phyloP scores from a whole-genome alignment of 2,888 invertebrate genomes.

The Thyatira batis region DNA sequence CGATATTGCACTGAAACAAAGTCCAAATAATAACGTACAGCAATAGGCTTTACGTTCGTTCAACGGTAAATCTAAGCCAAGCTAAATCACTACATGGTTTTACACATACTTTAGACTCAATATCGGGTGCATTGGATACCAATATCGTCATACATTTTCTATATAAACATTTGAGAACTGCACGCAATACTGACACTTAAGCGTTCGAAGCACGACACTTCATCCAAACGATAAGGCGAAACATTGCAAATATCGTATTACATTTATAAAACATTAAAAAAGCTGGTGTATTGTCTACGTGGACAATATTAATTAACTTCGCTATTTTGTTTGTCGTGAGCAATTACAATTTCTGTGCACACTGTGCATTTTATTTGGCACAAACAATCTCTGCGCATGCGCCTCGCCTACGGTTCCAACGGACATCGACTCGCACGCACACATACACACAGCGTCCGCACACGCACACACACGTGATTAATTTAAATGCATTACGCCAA shows the following conservation, averaged over 20 bases:
- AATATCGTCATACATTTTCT: not conserved
- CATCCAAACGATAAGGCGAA: slow-evolving; percentile 29
- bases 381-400: slow-evolving; percentile 46
- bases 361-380: slow-evolving; percentile 67
- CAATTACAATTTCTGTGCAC: slow-evolving; percentile 48
- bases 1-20: slow-evolving; percentile 9
- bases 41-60: slow-evolving; percentile 41
- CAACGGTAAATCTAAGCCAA: slow-evolving; percentile 28
- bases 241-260: slow-evolving; percentile 22
- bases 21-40: slow-evolving; percentile 29
- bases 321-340: slow-evolving; percentile 33
- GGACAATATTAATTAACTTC: not conserved
- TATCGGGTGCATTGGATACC: not conserved
- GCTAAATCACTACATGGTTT: slow-evolving; percentile 22
- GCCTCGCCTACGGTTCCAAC: slow-evolving; percentile 15
- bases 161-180: not conserved
- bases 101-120: not conserved
- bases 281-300: slow-evolving; percentile 1
- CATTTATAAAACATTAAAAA: slow-evolving; percentile 17
- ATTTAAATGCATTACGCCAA: slow-evolving; percentile 33
- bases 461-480: slow-evolving; percentile 10
- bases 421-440: slow-evolving; percentile 23
- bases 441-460: slow-evolving; percentile 11
- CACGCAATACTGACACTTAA: slow-evolving; percentile 3
- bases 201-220: slow-evolving; percentile 21